Base-by-base conservation (phyloP, 2,113 vertebrate genomes). In the Chamaea fasciata region DNA sequence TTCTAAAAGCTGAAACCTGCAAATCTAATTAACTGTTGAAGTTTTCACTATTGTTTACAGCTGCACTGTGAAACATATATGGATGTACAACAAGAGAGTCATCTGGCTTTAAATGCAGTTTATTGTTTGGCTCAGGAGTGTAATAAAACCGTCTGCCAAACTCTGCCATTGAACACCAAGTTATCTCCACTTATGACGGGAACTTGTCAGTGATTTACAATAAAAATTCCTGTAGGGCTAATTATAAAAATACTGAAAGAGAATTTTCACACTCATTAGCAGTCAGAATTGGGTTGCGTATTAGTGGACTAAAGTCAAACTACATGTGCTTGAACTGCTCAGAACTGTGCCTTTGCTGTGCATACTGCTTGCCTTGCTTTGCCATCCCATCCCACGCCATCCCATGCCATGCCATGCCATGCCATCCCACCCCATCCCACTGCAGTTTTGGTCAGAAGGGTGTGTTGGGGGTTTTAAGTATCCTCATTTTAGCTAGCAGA, bases 21-120 rank as follows among this genome's bases (percentile, higher is more conserved):
- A 96, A 96, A 95, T 92, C 83, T 96, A 80, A 94, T 96, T 95
- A 94, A 78, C 85, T 95, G 83, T 57, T 60, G 75, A 92, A 47
- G 31, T n/a, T 91, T 92, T 92, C 64, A 47, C 60, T 94, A 57
- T 89, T 93, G 76, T 95, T 96, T 95, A 96, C 94, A 96, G 93
- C 73, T 94, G 94, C 49, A 92, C 63, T 62, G 33, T 70, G 67
- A 83, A 94, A 55, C 52, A 42, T 60, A 62, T 56, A 82, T 80
- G 75, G 70, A 94, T 92, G 73, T 91, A 89, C 69, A 95, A 81
- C 89, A 64, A 26, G 86, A 95, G 94, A 96, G 75, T 96, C 44
- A 95, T 92, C 92, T 93, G 92, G 92, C 37, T 90, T 87, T 71
- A 91, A 95, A 86, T 62, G 69, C 64, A 78, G 50, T 79, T 81